Percentiles rank a stretch among this genome's conserved stretches.
Conservation (phyloP, 30 jellyfish, hydroid and myxozoan species). For the Turritopsis dohrnii region DNA sequence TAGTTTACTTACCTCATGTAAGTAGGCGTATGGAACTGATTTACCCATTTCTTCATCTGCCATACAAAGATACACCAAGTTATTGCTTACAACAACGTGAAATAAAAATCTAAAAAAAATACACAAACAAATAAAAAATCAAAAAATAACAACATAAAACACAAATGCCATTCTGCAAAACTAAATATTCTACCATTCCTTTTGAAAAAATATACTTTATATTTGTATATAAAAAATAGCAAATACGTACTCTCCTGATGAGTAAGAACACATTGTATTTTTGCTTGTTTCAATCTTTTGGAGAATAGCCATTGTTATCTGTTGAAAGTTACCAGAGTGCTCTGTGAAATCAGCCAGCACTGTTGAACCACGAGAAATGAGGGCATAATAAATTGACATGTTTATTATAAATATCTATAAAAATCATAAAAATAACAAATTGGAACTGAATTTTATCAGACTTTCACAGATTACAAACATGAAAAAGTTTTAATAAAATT, state of each 20-base stretch:
- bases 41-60: conserved; percentile 92
- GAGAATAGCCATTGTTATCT: conserved; percentile 55
- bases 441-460: too few relatives aligned
- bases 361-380: conserved; percentile 66
- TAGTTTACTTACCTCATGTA: conserved; percentile 52
- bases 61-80: conserved; percentile 60
- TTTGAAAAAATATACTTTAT: too few relatives aligned
- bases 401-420: too few relatives aligned
- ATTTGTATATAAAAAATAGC: too few relatives aligned
- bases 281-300: conserved; percentile 45
- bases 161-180: too few relatives aligned
- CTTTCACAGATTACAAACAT: too few relatives aligned
- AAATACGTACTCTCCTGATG: conserved; percentile 57
- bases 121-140: background rate
- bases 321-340: conserved; percentile 73
- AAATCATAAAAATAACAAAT: too few relatives aligned
- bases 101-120: conserved; percentile 56
- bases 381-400: conserved; percentile 77
- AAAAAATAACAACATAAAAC: background rate
- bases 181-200: too few relatives aligned
- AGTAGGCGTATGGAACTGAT: conserved; percentile 71
- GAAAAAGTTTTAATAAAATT: too few relatives aligned
- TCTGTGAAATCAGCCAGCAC: conserved; percentile 79
- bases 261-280: conserved; percentile 71
- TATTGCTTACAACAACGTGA: conserved; percentile 72